These are phyloP conservation scores for Scopus umbretta DNA, from an alignment of 2,113 vertebrate species.

Conservation along the genomic window DNA sequence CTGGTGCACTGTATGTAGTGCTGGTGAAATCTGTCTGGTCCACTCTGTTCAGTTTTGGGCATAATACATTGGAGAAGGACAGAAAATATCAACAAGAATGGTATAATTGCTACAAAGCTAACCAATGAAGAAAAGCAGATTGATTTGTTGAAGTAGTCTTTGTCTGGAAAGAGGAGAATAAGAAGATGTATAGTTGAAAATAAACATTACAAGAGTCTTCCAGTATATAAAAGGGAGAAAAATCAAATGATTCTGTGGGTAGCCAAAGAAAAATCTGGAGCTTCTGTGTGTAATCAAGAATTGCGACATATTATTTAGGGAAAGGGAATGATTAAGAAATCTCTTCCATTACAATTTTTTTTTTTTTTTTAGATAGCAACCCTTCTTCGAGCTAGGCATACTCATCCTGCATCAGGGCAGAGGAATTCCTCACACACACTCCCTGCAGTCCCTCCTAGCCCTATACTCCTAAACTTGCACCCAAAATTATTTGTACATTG, in stretches of 20 bases:
- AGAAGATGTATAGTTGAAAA: neutral
- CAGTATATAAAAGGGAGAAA: neutral
- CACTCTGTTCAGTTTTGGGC: neutral
- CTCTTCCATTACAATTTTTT: neutral
- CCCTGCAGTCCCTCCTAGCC: neutral
- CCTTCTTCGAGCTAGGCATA: too few relatives aligned
- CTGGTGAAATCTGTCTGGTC: neutral
- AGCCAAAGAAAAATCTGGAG: neutral
- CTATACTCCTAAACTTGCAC: neutral
- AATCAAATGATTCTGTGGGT: neutral
- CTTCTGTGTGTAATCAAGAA: neutral
- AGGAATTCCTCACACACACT: neutral
- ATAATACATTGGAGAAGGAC: neutral
- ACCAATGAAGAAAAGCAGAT: neutral
- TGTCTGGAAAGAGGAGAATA: neutral
- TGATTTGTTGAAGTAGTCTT: neutral
- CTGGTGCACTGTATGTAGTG: neutral
- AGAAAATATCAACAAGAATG: neutral
- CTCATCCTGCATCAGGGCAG: neutral
- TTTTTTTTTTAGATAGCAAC: neutral
- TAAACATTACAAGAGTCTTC: neutral
- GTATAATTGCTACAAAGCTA: neutral
- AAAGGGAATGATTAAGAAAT: neutral
- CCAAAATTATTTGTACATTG: neutral
- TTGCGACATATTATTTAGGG: neutral